Evolutionary conservation across 2,888 invertebrate species (phyloP).

Genomic region (Cyrtodaria siliqua): DNA sequence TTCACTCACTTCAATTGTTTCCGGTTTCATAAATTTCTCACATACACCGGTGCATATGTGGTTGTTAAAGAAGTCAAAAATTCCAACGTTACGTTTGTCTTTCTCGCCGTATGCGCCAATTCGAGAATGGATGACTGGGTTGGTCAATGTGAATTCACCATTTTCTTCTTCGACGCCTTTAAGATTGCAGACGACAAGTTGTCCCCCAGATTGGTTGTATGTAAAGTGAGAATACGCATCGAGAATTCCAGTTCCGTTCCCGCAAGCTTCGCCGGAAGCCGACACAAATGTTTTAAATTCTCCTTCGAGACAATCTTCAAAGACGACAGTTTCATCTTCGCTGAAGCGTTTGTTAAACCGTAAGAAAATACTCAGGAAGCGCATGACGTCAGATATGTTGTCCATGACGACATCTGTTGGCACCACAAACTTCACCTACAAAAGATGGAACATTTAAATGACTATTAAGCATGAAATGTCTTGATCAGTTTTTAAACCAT

Average conservation of each 20-base stretch:
- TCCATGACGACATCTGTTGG: slow-evolving; percentile 58
- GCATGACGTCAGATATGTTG: slow-evolving; percentile 58
- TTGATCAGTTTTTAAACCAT: too few relatives aligned
- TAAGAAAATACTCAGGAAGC: slow-evolving; percentile 43
- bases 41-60: slow-evolving; percentile 52
- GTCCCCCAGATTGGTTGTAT: slow-evolving; percentile 33
- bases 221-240: slow-evolving; percentile 52
- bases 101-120: slow-evolving; percentile 28
- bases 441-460: not conserved
- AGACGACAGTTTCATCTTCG: slow-evolving; percentile 51
- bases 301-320: slow-evolving; percentile 57
- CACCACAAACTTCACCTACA: slow-evolving; percentile 39
- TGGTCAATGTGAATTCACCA: slow-evolving; percentile 40
- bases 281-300: slow-evolving; percentile 53
- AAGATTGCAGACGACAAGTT: slow-evolving; percentile 44
- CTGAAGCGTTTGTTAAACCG: slow-evolving; percentile 50
- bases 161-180: slow-evolving; percentile 47
- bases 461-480: too few relatives aligned
- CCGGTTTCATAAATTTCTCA: slow-evolving; percentile 38
- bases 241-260: slow-evolving; percentile 35
- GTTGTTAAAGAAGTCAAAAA: slow-evolving; percentile 46
- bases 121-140: slow-evolving; percentile 50
- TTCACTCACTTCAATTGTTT: not conserved
- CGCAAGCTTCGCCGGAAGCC: slow-evolving; percentile 17
- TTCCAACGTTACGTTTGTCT: slow-evolving; percentile 44